These are phyloP conservation scores for Cerceris ruficornis DNA, from an alignment of 2,888 invertebrate species.

Conservation along the genomic window DNA sequence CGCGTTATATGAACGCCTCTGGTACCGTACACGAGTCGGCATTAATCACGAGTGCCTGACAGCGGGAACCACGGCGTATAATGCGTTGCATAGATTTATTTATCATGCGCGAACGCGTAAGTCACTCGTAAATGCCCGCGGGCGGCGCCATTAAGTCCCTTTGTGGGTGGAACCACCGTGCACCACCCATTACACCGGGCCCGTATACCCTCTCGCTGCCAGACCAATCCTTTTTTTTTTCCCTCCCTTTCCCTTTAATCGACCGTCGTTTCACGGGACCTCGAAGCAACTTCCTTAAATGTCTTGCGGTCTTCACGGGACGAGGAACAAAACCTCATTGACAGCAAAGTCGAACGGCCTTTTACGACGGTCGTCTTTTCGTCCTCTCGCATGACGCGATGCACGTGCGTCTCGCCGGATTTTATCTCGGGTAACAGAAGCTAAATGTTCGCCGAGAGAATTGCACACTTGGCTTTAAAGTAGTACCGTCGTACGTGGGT, in stretches of 20 bases:
- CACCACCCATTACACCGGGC: slow-evolving; percentile 54
- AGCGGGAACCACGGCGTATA: slow-evolving; percentile 72
- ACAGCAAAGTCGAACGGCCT: slow-evolving; percentile 30
- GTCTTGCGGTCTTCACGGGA: slow-evolving; percentile 24
- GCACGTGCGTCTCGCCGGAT: neutral
- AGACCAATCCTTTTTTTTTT: slow-evolving; percentile 19
- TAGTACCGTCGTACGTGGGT: no score
- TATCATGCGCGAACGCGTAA: slow-evolving; percentile 76
- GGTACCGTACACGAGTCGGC: slow-evolving; percentile 54
- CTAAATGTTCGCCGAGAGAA: neutral
- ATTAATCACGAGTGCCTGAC: slow-evolving; percentile 74
- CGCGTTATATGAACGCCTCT: slow-evolving; percentile 31
- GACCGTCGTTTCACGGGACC: slow-evolving; percentile 21
- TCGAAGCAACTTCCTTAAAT: slow-evolving; percentile 52
- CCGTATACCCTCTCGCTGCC: slow-evolving; percentile 18
- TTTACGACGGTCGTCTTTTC: slow-evolving; percentile 31
- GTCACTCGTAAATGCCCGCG: slow-evolving; percentile 71
- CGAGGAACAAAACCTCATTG: slow-evolving; percentile 42
- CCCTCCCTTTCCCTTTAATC: slow-evolving; percentile 37
- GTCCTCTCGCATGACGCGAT: neutral
- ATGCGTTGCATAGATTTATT: slow-evolving; percentile 78
- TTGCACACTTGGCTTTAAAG: no score
- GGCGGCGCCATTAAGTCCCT: slow-evolving; percentile 65
- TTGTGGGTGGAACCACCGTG: slow-evolving; percentile 65
- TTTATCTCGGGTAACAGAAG: neutral